Conservation (phyloP, 2,888 invertebrate genomes). For the Alloscopus bannaensis region DNA sequence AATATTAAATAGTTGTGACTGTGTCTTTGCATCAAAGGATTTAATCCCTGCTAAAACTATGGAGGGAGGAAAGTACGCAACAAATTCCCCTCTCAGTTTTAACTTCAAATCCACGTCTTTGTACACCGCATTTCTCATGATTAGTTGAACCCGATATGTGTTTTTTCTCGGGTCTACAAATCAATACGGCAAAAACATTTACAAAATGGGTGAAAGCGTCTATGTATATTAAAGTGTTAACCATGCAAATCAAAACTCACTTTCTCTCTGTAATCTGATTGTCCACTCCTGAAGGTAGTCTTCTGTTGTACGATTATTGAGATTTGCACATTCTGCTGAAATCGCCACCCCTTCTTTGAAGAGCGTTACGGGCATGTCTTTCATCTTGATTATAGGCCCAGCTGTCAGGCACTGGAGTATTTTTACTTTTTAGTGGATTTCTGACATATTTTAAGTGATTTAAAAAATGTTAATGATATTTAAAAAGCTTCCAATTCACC, state of each 20-base stretch:
- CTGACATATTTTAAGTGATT: no score
- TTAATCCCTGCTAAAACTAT: constrained; percentile 33
- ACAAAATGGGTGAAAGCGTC: no score
- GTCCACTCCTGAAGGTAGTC: constrained; percentile 47
- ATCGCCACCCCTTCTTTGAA: constrained; percentile 31
- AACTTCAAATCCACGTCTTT: constrained; percentile 30
- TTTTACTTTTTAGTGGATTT: no score
- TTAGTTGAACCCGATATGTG: constrained; percentile 21
- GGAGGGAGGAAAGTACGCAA: constrained; percentile 53
- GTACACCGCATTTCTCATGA: constrained; percentile 37
- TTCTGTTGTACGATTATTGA: constrained; percentile 7
- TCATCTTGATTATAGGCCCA: constrained; percentile 28
- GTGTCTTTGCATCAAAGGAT: constrained; percentile 7
- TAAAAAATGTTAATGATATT: no score
- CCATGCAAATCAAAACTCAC: no score
- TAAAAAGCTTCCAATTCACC: constrained; percentile 16
- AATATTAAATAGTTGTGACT: constrained; percentile 17
- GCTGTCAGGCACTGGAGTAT: constrained; percentile 53
- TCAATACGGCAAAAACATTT: no score
- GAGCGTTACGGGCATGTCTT: background rate
- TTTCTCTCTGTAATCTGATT: constrained; percentile 19
- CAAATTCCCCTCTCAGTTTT: constrained; percentile 58
- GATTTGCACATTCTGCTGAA: constrained; percentile 27
- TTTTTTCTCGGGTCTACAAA: constrained; percentile 24
- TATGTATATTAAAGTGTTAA: no score